Conservation (phyloP, 1,140 invertebrate species). For the Diploscapter pachys region DNA sequence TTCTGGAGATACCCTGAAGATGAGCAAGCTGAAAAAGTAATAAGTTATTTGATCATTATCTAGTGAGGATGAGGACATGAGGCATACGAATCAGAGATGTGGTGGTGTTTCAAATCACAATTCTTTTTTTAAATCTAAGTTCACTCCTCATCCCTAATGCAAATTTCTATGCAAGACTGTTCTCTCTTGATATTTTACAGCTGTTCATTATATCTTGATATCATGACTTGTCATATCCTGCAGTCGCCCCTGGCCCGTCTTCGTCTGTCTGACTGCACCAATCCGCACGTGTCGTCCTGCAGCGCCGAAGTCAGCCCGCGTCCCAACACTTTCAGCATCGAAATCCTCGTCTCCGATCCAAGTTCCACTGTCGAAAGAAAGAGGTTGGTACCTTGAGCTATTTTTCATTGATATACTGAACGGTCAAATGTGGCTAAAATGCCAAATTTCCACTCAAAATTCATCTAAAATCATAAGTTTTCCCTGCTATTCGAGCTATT, state of each 20-base stretch:
- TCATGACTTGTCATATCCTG: neutral
- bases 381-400: neutral
- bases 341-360: conserved; percentile 13
- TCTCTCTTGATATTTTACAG: neutral
- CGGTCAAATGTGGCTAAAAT: too few species aligned
- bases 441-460: too few species aligned
- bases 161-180: neutral
- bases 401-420: too few species aligned
- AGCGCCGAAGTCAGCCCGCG: conserved; percentile 14
- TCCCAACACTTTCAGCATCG: conserved; percentile 11
- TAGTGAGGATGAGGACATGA: neutral
- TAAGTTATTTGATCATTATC: neutral
- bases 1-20: conserved; percentile 38
- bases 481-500: too few species aligned
- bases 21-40: conserved; percentile 18
- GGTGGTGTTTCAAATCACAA: neutral
- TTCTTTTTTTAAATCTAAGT: neutral
- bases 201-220: neutral
- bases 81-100: neutral
- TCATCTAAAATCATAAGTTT: too few species aligned
- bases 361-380: conserved; percentile 25
- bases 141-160: neutral
- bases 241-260: conserved; percentile 16
- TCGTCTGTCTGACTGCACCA: conserved; percentile 19
- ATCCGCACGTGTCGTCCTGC: conserved; percentile 12